phyloP scores from a whole-genome alignment of 2,888 invertebrate species.

The Rhagonycha lutea region DNA sequence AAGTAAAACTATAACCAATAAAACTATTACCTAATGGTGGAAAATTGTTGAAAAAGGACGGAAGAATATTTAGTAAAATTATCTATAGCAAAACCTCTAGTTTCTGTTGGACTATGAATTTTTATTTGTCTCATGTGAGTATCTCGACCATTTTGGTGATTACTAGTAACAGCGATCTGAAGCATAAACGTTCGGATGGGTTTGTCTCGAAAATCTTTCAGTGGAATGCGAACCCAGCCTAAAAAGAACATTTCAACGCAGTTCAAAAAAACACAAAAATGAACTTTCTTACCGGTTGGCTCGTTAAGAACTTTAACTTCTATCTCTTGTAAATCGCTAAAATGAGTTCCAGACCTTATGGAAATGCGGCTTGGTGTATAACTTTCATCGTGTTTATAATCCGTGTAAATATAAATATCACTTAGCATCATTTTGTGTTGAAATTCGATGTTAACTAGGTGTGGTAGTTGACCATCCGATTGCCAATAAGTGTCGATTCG shows the following conservation, averaged over 20 bases:
- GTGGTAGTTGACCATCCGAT: constrained; percentile 97
- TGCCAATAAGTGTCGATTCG: constrained; percentile 99
- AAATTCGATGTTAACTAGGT: constrained; percentile 96
- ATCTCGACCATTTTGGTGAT: constrained; percentile 98
- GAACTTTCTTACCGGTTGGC: constrained; percentile 68
- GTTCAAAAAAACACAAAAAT: neutral
- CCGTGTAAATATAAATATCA: constrained; percentile 95
- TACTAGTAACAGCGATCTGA: constrained; percentile 94
- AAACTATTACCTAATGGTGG: constrained; percentile 71
- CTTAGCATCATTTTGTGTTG: constrained; percentile 92
- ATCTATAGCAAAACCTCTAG: constrained; percentile 67
- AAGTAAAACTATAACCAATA: neutral
- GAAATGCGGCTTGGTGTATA: constrained; percentile 97
- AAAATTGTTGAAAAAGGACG: constrained; percentile 79
- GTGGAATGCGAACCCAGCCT: constrained; percentile 95
- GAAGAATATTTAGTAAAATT: constrained; percentile 80
- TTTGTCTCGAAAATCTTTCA: constrained; percentile 84
- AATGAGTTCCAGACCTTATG: constrained; percentile 91
- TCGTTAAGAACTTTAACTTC: constrained; percentile 93
- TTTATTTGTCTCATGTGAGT: constrained; percentile 98
- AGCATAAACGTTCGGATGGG: constrained; percentile 95
- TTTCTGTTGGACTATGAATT: constrained; percentile 85
- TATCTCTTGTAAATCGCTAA: constrained; percentile 94
- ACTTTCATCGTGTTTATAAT: constrained; percentile 97
- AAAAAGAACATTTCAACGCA: constrained; percentile 23